Base-by-base conservation (phyloP, 2,797 vertebrate genomes). In the Xenopus petersii region DNA sequence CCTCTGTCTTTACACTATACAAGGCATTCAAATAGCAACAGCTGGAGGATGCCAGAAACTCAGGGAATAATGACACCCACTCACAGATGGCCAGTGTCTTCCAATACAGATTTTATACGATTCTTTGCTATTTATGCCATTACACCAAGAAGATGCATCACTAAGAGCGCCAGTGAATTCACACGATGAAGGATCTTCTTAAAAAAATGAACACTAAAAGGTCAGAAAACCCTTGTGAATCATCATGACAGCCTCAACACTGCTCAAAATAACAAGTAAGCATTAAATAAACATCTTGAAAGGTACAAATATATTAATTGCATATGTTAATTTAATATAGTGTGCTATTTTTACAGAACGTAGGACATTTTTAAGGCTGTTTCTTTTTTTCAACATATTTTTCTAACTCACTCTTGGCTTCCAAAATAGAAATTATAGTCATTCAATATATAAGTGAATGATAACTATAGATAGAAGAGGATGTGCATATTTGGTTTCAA, bases 41-140 rank as follows among this genome's bases (percentile, higher is more conserved):
- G 75, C 75, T 78, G 75, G 75, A 64, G 42, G 64, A 69, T 73
- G 60, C 65, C 47, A 73, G 51, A 48, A 77, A 48, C 61, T 49
- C 36, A 16, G 11, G 16, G 42, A 58, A 42, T 70, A 67, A 72
- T 73, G 75, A 77, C 75, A 68, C 70, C 33, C 47, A 71, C 70
- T 69, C 70, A 78, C 75, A 78, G 75, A 78, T 78, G 75, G 75
- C 51, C 65, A 64, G 61, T 78, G 70, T 72, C 64, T 48, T 77
- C 47, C 59, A 64, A 46, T 73, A 56, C 30, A 63, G 48, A 59
- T 73, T 58, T 67, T 24, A n/a, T 24, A 68, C 63, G 59, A 67
- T 64, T 64, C 63, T 63, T 5, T 64, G 26, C 69, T 66, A 55
- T 48, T n/a, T 62, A 36, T 47, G 67, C 54, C 55, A 77, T 63